Evolutionary conservation across 2,888 invertebrate genomes (phyloP).

Genomic region (Tetheella fluctuosa): DNA sequence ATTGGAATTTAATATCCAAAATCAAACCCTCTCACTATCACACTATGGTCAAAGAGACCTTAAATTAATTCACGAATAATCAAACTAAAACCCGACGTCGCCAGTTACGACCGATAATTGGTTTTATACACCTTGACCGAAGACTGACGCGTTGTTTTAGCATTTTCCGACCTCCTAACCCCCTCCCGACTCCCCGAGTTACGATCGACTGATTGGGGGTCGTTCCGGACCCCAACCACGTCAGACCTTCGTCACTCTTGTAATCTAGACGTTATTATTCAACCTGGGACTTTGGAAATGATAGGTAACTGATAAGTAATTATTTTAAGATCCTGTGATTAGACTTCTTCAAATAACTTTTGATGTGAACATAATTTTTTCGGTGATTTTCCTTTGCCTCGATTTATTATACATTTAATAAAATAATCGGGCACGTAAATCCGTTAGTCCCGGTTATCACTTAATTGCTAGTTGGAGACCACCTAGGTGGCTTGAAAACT

Average conservation of each 20-base stretch:
- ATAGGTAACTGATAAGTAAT: constrained; percentile 32
- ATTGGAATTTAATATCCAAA: background rate
- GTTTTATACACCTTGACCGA: constrained; percentile 7
- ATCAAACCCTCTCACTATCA: background rate
- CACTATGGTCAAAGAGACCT: background rate
- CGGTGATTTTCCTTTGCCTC: no score
- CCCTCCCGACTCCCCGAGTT: background rate
- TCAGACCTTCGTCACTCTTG: constrained; percentile 46
- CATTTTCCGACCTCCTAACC: background rate
- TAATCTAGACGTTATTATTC: constrained; percentile 40
- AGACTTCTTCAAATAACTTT: background rate
- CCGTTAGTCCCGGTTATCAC: no score
- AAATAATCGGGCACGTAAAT: no score
- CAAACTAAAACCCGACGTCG: background rate
- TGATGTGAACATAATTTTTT: no score
- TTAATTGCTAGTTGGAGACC: no score
- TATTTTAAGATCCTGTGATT: background rate
- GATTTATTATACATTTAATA: no score
- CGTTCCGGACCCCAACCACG: constrained; percentile 26
- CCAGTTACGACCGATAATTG: constrained; percentile 11
- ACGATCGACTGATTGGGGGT: constrained; percentile 23
- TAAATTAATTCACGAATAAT: background rate
- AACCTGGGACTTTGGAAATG: constrained; percentile 37
- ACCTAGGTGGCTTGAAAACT: no score
- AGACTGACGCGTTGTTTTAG: constrained; percentile 7